Conservation (phyloP, 1,140 invertebrate species). For the Nephila pilipes region DNA sequence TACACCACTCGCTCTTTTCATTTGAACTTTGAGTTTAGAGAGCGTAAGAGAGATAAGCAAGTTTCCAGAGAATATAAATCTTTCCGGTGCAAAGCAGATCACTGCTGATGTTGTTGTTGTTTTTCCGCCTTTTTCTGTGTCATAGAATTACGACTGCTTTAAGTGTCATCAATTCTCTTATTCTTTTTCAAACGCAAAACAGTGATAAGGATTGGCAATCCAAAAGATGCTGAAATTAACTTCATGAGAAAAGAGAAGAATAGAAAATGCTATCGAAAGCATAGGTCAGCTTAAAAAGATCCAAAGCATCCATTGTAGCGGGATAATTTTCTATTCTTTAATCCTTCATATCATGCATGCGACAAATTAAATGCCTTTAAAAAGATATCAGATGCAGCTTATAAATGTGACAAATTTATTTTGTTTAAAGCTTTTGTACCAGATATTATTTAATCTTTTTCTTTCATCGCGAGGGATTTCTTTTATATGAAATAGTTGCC, state of each 20-base stretch:
- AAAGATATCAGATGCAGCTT: neutral
- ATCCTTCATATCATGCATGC: neutral
- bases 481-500: too few species aligned
- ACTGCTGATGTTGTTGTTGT: neutral
- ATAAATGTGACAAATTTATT: neutral
- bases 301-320: neutral
- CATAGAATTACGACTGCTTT: neutral
- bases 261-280: neutral
- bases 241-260: neutral
- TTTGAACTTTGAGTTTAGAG: conserved; percentile 21
- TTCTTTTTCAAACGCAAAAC: neutral
- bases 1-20: conserved; percentile 27
- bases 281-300: neutral
- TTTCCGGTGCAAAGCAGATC: conserved; percentile 8
- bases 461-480: neutral
- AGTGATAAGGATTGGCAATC: neutral
- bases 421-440: neutral
- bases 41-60: conserved; percentile 49
- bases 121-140: neutral
- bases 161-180: conserved; percentile 11
- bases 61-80: conserved; percentile 23
- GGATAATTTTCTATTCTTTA: neutral
- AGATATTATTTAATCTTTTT: neutral
- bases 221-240: conserved; percentile 18
- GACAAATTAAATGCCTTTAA: neutral